Base-by-base conservation (phyloP, 1,140 invertebrate genomes). In the Trachymyrmex cornetzi region DNA sequence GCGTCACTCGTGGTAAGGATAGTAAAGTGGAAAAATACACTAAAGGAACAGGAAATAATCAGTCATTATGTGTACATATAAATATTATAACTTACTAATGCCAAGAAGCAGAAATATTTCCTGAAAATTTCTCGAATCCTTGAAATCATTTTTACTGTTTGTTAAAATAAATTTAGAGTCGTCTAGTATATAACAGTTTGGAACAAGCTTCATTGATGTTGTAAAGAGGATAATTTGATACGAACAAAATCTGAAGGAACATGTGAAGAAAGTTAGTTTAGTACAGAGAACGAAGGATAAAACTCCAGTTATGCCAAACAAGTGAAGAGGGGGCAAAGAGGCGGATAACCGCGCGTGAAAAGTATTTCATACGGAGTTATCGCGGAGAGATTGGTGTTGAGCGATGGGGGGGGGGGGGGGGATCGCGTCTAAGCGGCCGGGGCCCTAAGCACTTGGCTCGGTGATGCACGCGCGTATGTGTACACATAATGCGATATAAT, bases 401-500 rank as follows among this genome's bases (percentile, higher is more conserved):
- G 85, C 74, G 59, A 85, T 77, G 72, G 63, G 66, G 19, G 22
- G 7, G 30, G 30, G 0, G 6, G 6, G 30, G 2, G 30, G 6
- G 30, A 0, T 19, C 44, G 30, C 16, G 57, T 38, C 61, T 69
- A 69, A 69, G 24, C 30, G 34, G 24, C 55, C 22, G n/a, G n/a
- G n/a, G n/a, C n/a, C n/a, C 30, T 44, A 72, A 34, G 22, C 44
- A 30, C 53, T 53, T 19, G 87, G 44, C 71, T 61, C 69, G 55
- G 55, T 12, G 53, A 61, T 71, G 53, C 53, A 19, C 16, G 69
- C 53, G 55, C 69, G 67, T n/a, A 22, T 71, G 9, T 71, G 24
- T 82, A 61, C 57, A 48, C 27, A 34, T 74, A 74, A 82, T 61
- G 38, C 80, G 80, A 82, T 84, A 84, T 74, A 75, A 84, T 84